Evolutionary conservation across 1,140 invertebrate genomes (phyloP), one percentile per base, ranked within the genome.

Genomic region (Drosophila orena): DNA sequence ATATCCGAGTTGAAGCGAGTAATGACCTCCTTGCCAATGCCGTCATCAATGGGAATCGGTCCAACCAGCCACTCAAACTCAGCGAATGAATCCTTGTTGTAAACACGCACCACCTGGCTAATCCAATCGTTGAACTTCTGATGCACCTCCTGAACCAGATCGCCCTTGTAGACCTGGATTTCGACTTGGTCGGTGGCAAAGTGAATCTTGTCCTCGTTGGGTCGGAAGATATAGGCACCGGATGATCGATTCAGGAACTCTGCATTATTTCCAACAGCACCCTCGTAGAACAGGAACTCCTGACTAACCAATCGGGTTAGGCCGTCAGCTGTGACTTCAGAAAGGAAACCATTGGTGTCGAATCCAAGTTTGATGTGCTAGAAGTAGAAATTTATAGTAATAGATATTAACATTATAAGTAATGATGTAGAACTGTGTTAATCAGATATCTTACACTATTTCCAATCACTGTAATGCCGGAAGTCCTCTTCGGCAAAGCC

Each of bases 21-120:
- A 4, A 99, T 94, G 0, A 98, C 93, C 93, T 99, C 98, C 92
- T 97, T 98, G 1, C 97, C 97, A 46, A 95, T 84, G 0, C 92
- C 88, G 89, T 98, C 96, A 1, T 84, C 92, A 27, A 97, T 94
- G n/a, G 98, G 97, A 74, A 99, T 97, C 0, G 98, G 98, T 49
- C 98, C 98, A 75, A 99, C 94, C 3, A 98, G 93, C 97, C 97
- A 99, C 85, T 99, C 96, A 44, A 99, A 95, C 92, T 99, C 98
- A 0, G 97, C 93, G 56, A 94, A 93, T n/a, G 64, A 64, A 95
- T 94, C 44, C 94, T 93, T 12, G 92, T 92, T 1, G 71, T 98
- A 97, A 0, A 98, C 79, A 46, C 98, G 92, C 44, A 98, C 94
- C 5, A 96, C 94, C 93, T 98, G 96, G 30, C 95, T 96, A 0